phyloP scores from a whole-genome alignment of 2,888 invertebrate genomes.

The Cephus rjabovi region DNA sequence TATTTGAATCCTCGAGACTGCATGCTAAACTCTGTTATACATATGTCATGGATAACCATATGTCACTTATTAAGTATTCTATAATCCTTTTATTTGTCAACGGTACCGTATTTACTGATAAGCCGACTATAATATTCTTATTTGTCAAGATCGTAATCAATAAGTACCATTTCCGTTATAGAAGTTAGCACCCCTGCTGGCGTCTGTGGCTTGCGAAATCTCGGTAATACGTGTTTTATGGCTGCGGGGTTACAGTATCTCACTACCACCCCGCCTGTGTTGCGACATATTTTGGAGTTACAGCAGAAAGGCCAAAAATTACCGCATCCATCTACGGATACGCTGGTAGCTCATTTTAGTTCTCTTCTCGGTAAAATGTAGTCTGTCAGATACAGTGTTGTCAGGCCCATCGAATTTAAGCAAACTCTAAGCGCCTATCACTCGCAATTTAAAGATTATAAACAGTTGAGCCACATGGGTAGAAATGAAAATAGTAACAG shows the following conservation, averaged over 20 bases:
- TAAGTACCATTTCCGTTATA: constrained; percentile 14
- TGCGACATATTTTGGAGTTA: constrained; percentile 68
- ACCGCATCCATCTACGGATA: constrained; percentile 51
- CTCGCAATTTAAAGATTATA: constrained; percentile 73
- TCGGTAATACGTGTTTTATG: constrained; percentile 73
- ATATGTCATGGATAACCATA: too few relatives aligned
- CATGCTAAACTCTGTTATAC: too few relatives aligned
- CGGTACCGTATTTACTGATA: too few relatives aligned
- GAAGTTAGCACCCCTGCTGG: constrained; percentile 64
- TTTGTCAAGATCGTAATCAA: too few relatives aligned
- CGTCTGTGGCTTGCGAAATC: constrained; percentile 70
- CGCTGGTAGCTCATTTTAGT: constrained; percentile 69
- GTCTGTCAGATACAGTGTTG: constrained; percentile 70
- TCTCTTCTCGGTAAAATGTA: constrained; percentile 70
- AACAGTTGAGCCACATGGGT: constrained; percentile 67
- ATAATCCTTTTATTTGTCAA: too few relatives aligned
- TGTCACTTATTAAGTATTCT: too few relatives aligned
- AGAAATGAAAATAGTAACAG: background rate
- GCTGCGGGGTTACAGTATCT: constrained; percentile 71
- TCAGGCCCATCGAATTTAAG: constrained; percentile 72
- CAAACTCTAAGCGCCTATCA: constrained; percentile 71
- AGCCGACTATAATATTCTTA: too few relatives aligned
- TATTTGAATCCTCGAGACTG: too few relatives aligned
- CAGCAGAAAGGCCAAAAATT: constrained; percentile 55
- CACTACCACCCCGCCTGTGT: constrained; percentile 69